These are phyloP conservation scores for Trachelus troglodyta DNA, from an alignment of 2,888 invertebrate genomes.

Conservation along the genomic window DNA sequence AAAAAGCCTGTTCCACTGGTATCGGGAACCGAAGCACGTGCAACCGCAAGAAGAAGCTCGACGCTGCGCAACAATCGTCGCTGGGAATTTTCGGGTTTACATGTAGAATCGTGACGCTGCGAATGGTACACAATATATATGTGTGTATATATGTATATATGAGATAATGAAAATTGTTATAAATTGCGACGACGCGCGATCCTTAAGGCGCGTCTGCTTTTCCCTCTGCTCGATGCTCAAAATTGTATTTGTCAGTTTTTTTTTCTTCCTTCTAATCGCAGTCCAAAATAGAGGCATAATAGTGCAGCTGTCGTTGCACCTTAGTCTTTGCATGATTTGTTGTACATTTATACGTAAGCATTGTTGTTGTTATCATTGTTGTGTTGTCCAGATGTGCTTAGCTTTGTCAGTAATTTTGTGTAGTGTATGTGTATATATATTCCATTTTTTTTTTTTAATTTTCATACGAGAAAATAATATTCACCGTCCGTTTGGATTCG, in stretches of 20 bases:
- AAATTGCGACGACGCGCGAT: no score
- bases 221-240: neutral
- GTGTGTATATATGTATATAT: neutral
- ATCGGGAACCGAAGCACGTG: neutral
- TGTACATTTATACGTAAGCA: neutral
- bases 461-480: neutral
- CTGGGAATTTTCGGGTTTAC: neutral
- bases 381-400: slow-evolving; percentile 3
- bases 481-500: neutral
- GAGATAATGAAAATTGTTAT: neutral
- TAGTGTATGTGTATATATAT: neutral
- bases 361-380: neutral
- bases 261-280: neutral
- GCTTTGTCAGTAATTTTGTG: neutral
- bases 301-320: neutral
- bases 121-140: neutral
- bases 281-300: neutral
- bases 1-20: neutral
- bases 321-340: neutral
- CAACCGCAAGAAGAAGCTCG: neutral
- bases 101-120: neutral
- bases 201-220: neutral
- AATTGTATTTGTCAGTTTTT: neutral
- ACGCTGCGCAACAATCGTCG: neutral
- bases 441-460: neutral